phyloP scores from a whole-genome alignment of 2,797 vertebrate genomes.

The Apodemus agrarius region DNA sequence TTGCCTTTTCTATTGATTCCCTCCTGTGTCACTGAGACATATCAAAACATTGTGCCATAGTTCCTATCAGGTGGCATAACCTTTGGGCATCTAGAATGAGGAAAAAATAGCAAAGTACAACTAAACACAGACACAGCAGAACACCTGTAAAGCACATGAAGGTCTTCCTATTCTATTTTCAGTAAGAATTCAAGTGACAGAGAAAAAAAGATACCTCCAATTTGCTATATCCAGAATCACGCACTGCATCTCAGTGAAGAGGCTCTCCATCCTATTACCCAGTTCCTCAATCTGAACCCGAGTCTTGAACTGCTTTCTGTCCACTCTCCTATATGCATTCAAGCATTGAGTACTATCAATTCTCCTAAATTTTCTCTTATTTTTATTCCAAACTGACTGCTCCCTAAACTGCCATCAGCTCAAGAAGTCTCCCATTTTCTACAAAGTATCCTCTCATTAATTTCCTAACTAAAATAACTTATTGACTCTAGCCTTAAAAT shows the following conservation, averaged over 20 bases:
- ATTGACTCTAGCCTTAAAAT: slow-evolving; percentile 21
- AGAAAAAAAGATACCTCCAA: slow-evolving; percentile 37
- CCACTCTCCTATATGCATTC: background rate
- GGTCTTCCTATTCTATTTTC: slow-evolving; percentile 1
- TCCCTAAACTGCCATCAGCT: background rate
- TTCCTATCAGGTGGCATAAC: background rate
- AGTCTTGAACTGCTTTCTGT: background rate
- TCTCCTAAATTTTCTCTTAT: slow-evolving; percentile 40
- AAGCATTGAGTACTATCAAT: slow-evolving; percentile 1
- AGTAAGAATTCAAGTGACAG: slow-evolving; percentile 43
- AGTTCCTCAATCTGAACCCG: slow-evolving; percentile 17
- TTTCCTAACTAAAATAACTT: slow-evolving; percentile 1
- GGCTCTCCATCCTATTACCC: background rate
- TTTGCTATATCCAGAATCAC: background rate
- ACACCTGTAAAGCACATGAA: background rate
- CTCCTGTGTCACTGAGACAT: slow-evolving; percentile 10
- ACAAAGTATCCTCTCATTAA: slow-evolving; percentile 11
- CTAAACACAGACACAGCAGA: slow-evolving; percentile 13
- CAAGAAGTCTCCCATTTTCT: slow-evolving; percentile 13
- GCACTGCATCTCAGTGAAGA: background rate
- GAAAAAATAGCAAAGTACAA: slow-evolving; percentile 9
- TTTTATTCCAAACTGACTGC: background rate
- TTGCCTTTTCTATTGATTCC: slow-evolving; percentile 51
- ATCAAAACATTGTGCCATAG: background rate
- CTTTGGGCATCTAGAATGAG: background rate